Evolutionary conservation across 2,797 vertebrate species (phyloP).

Genomic region (Cynodonichthys magdalenae): DNA sequence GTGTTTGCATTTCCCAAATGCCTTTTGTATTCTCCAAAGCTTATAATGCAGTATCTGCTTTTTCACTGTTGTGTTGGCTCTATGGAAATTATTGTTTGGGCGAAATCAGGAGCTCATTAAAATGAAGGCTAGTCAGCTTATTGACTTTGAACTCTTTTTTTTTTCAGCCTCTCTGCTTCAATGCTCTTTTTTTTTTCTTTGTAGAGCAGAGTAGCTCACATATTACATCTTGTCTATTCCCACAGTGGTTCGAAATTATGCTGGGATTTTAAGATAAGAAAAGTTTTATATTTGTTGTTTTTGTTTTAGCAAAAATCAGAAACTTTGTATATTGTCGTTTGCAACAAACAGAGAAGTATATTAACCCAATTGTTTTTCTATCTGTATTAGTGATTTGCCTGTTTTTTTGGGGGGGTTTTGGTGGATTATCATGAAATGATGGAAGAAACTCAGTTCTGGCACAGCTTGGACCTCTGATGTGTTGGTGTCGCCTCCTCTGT

Average conservation of each 20-base stretch:
- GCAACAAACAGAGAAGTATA: slow-evolving; percentile 16
- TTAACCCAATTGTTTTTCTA: slow-evolving; percentile 40
- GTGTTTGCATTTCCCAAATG: not conserved
- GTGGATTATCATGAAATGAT: slow-evolving; percentile 58
- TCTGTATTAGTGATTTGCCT: slow-evolving; percentile 28
- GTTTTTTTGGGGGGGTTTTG: no score
- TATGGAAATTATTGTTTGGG: not conserved
- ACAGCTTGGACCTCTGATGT: slow-evolving; percentile 55
- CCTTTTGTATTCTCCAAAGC: not conserved
- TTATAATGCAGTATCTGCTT: not conserved
- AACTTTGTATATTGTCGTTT: slow-evolving; percentile 15
- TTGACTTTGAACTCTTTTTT: slow-evolving; percentile 1
- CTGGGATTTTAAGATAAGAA: slow-evolving; percentile 1
- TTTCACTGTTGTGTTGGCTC: not conserved
- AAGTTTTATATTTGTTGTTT: not conserved
- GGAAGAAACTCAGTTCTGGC: slow-evolving; percentile 41
- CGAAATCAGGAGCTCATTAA: slow-evolving; percentile 3
- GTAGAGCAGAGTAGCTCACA: not conserved
- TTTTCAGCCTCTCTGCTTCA: not conserved
- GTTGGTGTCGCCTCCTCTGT: slow-evolving; percentile 61
- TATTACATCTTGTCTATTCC: slow-evolving; percentile 10
- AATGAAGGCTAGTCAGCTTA: slow-evolving; percentile 2
- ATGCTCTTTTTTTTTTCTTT: slow-evolving; percentile 4
- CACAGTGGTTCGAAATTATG: slow-evolving; percentile 19
- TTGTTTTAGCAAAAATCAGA: slow-evolving; percentile 7